phyloP scores from a whole-genome alignment of 1,140 invertebrate species.

The Goniozus legneri region DNA sequence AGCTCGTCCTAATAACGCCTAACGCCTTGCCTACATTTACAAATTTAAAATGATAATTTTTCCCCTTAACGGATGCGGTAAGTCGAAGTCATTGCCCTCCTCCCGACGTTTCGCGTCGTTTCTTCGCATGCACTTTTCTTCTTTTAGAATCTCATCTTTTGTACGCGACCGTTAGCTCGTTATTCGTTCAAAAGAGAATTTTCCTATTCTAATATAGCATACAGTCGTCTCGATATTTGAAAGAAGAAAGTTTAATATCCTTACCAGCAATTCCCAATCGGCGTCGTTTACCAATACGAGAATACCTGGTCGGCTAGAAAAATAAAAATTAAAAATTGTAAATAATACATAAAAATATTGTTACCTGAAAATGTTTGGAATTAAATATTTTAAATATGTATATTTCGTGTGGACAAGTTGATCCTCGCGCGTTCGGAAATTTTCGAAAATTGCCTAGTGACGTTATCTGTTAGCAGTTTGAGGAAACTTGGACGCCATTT shows the following conservation, averaged over 20 bases:
- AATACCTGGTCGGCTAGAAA: constrained; percentile 81
- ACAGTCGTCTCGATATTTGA: neutral
- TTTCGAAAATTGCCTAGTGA: too few relatives aligned
- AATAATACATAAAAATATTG: too few relatives aligned
- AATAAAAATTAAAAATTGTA: too few relatives aligned
- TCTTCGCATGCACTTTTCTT: neutral
- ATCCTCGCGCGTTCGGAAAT: too few relatives aligned
- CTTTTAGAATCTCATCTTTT: too few relatives aligned
- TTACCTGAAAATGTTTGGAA: too few relatives aligned
- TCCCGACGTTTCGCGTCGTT: constrained; percentile 12
- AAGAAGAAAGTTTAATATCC: constrained; percentile 16
- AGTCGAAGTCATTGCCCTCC: constrained; percentile 34
- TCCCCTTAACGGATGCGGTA: constrained; percentile 27
- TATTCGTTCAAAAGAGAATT: neutral
- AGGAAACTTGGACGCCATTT: too few relatives aligned
- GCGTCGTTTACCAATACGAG: constrained; percentile 88
- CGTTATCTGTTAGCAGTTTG: too few relatives aligned
- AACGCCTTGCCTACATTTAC: constrained; percentile 38
- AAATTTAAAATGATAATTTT: constrained; percentile 45
- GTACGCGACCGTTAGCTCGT: neutral
- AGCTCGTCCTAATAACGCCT: constrained; percentile 30
- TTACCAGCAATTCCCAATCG: constrained; percentile 88
- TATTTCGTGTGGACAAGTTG: too few relatives aligned
- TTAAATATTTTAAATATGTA: too few relatives aligned
- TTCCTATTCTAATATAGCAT: neutral